phyloP scores from a whole-genome alignment of 2,888 invertebrate genomes.

The Pterostichus niger region DNA sequence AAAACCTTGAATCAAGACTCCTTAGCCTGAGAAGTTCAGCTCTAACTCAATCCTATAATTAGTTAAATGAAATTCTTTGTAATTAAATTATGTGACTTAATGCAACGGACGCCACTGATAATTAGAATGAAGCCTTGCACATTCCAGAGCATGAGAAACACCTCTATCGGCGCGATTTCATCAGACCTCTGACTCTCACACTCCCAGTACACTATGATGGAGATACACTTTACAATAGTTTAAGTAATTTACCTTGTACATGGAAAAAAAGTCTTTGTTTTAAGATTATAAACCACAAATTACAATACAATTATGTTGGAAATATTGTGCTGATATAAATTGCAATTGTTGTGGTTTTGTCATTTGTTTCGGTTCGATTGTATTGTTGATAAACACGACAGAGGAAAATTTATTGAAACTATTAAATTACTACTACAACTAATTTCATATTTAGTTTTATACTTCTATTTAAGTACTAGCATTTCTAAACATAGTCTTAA shows the following conservation, averaged over 20 bases:
- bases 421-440: too few relatives aligned
- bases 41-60: neutral
- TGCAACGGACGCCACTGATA: neutral
- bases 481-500: too few relatives aligned
- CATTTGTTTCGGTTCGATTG: too few relatives aligned
- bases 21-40: neutral
- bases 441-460: too few relatives aligned
- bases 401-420: too few relatives aligned
- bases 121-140: slow-evolving; percentile 36
- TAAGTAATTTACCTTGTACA: slow-evolving; percentile 21
- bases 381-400: too few relatives aligned
- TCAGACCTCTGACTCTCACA: slow-evolving; percentile 22
- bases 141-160: slow-evolving; percentile 44
- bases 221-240: slow-evolving; percentile 25
- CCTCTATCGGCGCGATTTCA: slow-evolving; percentile 4
- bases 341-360: neutral
- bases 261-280: neutral
- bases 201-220: slow-evolving; percentile 17
- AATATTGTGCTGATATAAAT: neutral
- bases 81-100: neutral
- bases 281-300: slow-evolving; percentile 12
- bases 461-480: too few relatives aligned
- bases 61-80: neutral
- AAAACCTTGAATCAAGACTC: neutral
- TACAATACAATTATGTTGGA: neutral